Evolutionary conservation across 2,113 vertebrate species (phyloP).

Genomic region (Tachuris rubrigastra): DNA sequence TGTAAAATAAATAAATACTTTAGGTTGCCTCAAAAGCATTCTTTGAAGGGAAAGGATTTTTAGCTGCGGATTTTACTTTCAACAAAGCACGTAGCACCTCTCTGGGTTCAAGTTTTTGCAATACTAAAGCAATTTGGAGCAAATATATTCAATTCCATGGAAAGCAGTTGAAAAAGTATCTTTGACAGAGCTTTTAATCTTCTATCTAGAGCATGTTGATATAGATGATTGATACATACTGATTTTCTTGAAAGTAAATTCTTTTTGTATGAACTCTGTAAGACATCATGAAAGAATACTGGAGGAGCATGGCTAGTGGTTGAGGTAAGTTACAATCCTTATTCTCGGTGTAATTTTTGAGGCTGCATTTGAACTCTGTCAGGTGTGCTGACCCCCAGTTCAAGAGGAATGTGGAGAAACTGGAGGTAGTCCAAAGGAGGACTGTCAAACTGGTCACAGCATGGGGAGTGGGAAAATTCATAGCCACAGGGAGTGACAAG

Average conservation of each 20-base stretch:
- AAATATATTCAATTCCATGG: not conserved
- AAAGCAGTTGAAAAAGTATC: not conserved
- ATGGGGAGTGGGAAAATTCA: not conserved
- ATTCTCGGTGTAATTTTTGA: not conserved
- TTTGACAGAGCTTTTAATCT: not conserved
- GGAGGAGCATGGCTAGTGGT: not conserved
- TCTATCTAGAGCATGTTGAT: not conserved
- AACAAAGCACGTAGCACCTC: fast-evolving
- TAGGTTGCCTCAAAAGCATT: not conserved
- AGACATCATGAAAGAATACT: not conserved
- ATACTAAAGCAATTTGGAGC: not conserved
- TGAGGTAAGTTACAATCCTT: not conserved
- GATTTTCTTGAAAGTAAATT: not conserved
- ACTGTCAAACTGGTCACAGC: not conserved
- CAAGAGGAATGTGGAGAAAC: not conserved
- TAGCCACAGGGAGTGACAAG: not conserved
- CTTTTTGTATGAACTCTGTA: not conserved
- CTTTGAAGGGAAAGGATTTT: not conserved
- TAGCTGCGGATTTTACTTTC: not conserved
- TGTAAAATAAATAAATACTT: not conserved
- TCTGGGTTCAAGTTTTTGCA: not conserved
- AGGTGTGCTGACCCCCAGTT: not conserved
- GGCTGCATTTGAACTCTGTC: not conserved
- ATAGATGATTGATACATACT: not conserved
- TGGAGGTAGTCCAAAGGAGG: not conserved